These are phyloP conservation scores for Linyphia triangularis DNA, from an alignment of 2,888 invertebrate species.

Conservation along the genomic window DNA sequence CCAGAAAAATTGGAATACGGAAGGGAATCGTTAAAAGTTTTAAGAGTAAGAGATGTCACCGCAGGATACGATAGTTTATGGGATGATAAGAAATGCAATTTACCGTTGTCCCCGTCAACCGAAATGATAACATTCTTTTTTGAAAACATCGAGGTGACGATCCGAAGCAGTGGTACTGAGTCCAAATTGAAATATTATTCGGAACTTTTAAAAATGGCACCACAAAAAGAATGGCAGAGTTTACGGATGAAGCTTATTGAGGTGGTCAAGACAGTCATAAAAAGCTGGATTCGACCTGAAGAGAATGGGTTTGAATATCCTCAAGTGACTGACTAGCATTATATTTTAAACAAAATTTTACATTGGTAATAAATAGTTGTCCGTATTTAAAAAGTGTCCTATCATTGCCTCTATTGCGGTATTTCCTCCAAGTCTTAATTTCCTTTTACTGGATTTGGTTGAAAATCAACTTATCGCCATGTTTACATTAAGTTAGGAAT, in stretches of 20 bases:
- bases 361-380: too few species aligned
- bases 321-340: neutral
- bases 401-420: too few species aligned
- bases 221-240: neutral
- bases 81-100: neutral
- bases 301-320: neutral
- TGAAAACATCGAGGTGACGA: neutral
- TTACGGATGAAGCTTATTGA: neutral
- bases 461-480: too few species aligned
- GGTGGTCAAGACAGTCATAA: neutral
- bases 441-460: too few species aligned
- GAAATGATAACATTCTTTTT: conserved; percentile 22
- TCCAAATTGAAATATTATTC: conserved; percentile 21
- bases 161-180: conserved; percentile 13
- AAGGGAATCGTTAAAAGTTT: neutral
- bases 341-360: too few species aligned
- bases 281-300: neutral
- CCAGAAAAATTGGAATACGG: neutral
- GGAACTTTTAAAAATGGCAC: neutral
- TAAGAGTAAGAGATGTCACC: neutral
- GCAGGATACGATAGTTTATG: neutral
- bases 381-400: too few species aligned
- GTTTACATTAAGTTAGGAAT: too few species aligned
- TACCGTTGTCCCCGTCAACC: neutral
- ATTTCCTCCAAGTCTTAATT: too few species aligned